These are phyloP conservation scores for Sciurus vulgaris DNA, from an alignment of 2,797 vertebrate species.

Conservation along the genomic window DNA sequence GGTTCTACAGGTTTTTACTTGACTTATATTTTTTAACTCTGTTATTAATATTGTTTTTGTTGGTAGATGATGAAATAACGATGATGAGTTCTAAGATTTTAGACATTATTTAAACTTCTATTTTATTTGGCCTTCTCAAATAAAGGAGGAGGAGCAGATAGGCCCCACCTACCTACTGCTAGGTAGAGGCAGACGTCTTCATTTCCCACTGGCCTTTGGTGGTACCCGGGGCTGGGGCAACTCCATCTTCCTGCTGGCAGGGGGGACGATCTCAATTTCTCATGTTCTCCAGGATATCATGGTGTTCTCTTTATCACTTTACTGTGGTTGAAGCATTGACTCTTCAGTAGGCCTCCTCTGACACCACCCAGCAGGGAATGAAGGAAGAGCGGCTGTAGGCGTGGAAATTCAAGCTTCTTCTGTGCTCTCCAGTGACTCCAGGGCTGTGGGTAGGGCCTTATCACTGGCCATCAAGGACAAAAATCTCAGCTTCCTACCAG, in stretches of 20 bases:
- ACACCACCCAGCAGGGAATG: not conserved
- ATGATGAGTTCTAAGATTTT: not conserved
- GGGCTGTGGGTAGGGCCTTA: not conserved
- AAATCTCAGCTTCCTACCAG: not conserved
- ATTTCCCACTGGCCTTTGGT: not conserved
- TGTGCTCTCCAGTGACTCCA: not conserved
- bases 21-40: not conserved
- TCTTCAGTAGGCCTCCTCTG: not conserved
- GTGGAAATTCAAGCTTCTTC: not conserved
- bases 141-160: too few relatives aligned
- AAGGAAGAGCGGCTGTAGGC: too few relatives aligned
- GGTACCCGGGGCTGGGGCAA: not conserved
- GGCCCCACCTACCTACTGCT: not conserved
- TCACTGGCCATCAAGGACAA: not conserved
- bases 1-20: not conserved
- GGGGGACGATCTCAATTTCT: not conserved
- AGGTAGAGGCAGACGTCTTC: not conserved
- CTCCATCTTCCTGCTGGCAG: not conserved
- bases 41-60: not conserved
- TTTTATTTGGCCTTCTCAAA: not conserved
- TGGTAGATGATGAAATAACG: not conserved
- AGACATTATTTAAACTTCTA: not conserved
- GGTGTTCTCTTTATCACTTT: not conserved
- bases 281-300: not conserved
- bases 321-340: not conserved